These are phyloP conservation scores for Pseudomugil tenellus DNA, from an alignment of 2,797 vertebrate genomes.

Conservation along the genomic window DNA sequence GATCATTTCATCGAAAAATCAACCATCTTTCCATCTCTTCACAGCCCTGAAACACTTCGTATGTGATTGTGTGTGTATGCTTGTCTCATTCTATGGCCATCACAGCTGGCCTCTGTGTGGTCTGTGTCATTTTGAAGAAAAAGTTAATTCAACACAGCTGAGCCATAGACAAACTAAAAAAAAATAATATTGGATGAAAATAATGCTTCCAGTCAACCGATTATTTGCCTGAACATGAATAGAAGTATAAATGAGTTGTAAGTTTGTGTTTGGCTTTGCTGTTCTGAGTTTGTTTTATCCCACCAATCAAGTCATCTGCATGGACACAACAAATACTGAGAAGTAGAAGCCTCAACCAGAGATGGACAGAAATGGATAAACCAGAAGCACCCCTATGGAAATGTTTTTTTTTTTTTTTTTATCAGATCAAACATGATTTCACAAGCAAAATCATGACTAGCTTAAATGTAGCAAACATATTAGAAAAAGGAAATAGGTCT, in stretches of 20 bases:
- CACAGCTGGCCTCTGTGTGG: conserved; percentile 26
- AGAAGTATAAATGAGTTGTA: conserved; percentile 1
- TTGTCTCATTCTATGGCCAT: neutral
- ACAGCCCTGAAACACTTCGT: conserved; percentile 35
- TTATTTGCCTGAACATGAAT: conserved; percentile 3
- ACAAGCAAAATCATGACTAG: no score
- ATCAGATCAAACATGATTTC: no score
- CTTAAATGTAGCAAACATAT: no score
- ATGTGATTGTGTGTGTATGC: conserved; percentile 15
- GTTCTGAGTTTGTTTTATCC: conserved; percentile 33
- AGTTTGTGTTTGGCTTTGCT: conserved; percentile 54
- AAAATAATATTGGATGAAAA: neutral
- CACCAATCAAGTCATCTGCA: conserved; percentile 72
- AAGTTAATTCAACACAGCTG: conserved; percentile 37
- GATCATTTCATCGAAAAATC: conserved; percentile 9
- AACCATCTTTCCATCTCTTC: conserved; percentile 54
- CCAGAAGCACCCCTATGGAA: neutral
- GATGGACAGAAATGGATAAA: conserved; percentile 25
- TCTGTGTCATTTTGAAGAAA: conserved; percentile 25
- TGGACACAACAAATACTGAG: conserved; percentile 48
- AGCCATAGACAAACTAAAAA: conserved; percentile 40
- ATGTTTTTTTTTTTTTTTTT: no score
- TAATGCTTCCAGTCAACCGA: neutral
- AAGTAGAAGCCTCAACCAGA: conserved; percentile 21
- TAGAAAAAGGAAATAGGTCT: no score